Base-by-base conservation (phyloP, 2,113 vertebrate genomes). In the Phylloscopus whistleri region DNA sequence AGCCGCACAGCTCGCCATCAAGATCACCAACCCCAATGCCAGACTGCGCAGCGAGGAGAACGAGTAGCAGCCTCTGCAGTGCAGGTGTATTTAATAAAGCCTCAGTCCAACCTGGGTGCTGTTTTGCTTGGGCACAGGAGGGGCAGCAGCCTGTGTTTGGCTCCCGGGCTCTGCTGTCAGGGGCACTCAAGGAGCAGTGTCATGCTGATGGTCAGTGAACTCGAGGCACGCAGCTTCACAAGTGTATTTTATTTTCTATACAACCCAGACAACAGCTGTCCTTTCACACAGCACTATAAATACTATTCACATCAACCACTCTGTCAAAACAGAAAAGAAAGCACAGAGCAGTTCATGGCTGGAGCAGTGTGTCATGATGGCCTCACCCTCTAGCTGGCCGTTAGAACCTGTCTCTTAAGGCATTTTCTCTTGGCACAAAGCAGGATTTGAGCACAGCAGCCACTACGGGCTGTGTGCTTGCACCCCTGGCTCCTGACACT, bases 41-140 rank as follows among this genome's bases (percentile, higher is more conserved):
- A 98, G 99, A 79, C 98, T 99, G 97, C 99, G 99, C 98, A 99
- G 99, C 2, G 99, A 99, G 96, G 99, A 99, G 97, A 99, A 99
- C 1, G 99, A 99, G 88, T 99, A 98, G 97, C 83, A 78, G 33
- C 46, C 55, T 13, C 53, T 83, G 17, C 51, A 1, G 24, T 51
- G 18, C 28, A 10, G 33, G 5, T 94, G 93, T 96, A 96, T 97
- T 98, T 93, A 98, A 98, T 98, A 98, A 99, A 98, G 60, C 1
- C 6, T 83, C 19, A 79, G 73, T 75, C 52, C 44, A 56, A 33
- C 13, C 1, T 0, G 1, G 14, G 9, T 62, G 60, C 4, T 56
- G 91, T 82, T 63, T 6, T 49, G 66, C 12, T 0, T 56, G 82
- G 69, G 48, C 23, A 1, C 4, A 20, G 69, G 74, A 87, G 56